A percentile compares a stretch with the other conserved stretches of the same genome.
Evolutionary conservation across 2,113 vertebrate genomes (phyloP).

Genomic region (Cercopithecus mona): DNA sequence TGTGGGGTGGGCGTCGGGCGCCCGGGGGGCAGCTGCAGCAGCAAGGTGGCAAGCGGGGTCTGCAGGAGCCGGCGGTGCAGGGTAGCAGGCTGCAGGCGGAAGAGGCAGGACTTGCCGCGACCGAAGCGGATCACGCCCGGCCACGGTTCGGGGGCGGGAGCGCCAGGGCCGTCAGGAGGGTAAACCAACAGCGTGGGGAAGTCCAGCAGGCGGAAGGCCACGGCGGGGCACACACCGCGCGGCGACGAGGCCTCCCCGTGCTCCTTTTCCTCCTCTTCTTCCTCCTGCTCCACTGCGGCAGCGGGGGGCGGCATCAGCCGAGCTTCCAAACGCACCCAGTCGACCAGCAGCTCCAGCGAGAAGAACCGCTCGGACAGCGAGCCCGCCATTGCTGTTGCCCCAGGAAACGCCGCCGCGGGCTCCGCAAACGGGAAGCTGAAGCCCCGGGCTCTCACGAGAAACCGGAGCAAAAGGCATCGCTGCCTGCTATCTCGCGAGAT

Average conservation of each 20-base stretch:
- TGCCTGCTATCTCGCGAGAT: not conserved
- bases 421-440: accelerated
- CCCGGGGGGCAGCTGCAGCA: constrained; percentile 79
- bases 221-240: constrained; percentile 73
- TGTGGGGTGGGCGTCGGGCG: not conserved
- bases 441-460: constrained; percentile 52
- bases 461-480: accelerated
- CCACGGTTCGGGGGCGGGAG: not conserved
- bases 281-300: not conserved
- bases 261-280: not conserved
- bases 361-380: constrained; percentile 79
- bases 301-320: not conserved
- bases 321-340: constrained; percentile 81
- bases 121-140: constrained; percentile 67
- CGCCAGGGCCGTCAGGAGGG: constrained; percentile 56
- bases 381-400: constrained; percentile 49
- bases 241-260: not conserved
- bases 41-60: constrained; percentile 77
- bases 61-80: constrained; percentile 39
- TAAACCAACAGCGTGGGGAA: constrained; percentile 91
- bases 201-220: constrained; percentile 89
- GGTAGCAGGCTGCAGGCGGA: constrained; percentile 75
- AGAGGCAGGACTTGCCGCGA: constrained; percentile 92
- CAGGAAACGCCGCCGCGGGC: accelerated
- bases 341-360: constrained; percentile 90